phyloP scores from a whole-genome alignment of 2,797 vertebrate species.

The Sebastes matsubarae region DNA sequence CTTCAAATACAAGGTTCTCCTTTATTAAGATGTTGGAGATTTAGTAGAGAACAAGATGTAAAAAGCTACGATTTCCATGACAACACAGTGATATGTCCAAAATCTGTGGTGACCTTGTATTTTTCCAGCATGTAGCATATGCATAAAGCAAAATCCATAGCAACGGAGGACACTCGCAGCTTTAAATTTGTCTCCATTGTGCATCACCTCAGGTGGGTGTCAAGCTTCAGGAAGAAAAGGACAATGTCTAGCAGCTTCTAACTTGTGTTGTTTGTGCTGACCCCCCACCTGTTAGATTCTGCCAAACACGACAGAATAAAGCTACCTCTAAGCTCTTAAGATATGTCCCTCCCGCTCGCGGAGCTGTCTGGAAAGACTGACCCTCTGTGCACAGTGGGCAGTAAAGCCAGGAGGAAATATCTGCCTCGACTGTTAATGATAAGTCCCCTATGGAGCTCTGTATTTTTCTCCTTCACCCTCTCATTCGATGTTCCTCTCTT shows the following conservation, averaged over 20 bases:
- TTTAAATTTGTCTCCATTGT: conserved; percentile 6
- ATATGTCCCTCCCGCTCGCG: conserved; percentile 67
- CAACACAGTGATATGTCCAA: not conserved
- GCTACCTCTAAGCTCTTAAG: conserved; percentile 74
- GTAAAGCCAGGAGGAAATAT: conserved; percentile 72
- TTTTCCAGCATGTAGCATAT: not conserved
- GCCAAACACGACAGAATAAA: conserved; percentile 58
- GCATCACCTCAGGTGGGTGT: conserved; percentile 27
- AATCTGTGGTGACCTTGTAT: not conserved
- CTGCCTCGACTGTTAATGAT: conserved; percentile 79
- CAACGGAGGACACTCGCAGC: not conserved
- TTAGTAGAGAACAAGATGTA: not conserved
- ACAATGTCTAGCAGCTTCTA: conserved; percentile 21
- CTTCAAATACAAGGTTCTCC: not conserved
- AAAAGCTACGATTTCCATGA: not conserved
- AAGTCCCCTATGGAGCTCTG: conserved; percentile 54
- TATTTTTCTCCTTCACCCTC: conserved; percentile 46
- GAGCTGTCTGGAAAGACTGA: conserved; percentile 72
- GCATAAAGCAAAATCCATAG: not conserved
- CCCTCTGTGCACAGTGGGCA: conserved; percentile 61
- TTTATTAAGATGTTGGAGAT: not conserved
- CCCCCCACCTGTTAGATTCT: conserved; percentile 62
- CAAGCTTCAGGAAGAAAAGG: conserved; percentile 24
- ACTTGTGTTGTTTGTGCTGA: conserved; percentile 56
- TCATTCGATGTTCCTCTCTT: conserved; percentile 25